Conservation (phyloP, 1,140 invertebrate genomes). For the Dendrolimus punctatus region DNA sequence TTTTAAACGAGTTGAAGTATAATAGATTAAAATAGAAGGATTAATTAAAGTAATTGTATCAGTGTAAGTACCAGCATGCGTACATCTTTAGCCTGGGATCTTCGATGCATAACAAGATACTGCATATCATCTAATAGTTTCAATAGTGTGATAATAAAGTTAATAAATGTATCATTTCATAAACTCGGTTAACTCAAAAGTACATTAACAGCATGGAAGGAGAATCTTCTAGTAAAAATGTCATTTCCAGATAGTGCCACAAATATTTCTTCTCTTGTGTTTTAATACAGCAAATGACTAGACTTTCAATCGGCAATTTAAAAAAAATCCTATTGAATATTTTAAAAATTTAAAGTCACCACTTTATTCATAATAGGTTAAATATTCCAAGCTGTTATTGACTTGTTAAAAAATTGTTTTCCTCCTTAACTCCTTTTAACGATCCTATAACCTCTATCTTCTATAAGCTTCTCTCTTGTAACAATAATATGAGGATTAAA, state of each 20-base stretch:
- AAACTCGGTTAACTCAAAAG: slow-evolving; percentile 15
- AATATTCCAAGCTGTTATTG: too few relatives aligned
- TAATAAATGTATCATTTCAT: slow-evolving; percentile 6
- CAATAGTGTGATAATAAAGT: slow-evolving; percentile 21
- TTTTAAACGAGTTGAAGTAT: slow-evolving; percentile 48
- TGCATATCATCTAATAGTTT: slow-evolving; percentile 31
- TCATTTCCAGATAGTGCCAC: slow-evolving; percentile 6
- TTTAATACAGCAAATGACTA: too few relatives aligned
- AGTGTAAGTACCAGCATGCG: slow-evolving; percentile 30
- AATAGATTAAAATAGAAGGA: slow-evolving; percentile 47
- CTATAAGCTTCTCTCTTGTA: background rate
- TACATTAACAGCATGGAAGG: slow-evolving; percentile 19
- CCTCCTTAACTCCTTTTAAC: too few relatives aligned
- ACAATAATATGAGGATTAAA: slow-evolving; percentile 6
- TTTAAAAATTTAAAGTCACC: too few relatives aligned
- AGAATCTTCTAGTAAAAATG: slow-evolving; percentile 11
- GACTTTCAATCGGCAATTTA: too few relatives aligned
- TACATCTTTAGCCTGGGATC: slow-evolving; percentile 20
- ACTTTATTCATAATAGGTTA: too few relatives aligned
- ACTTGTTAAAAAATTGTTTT: too few relatives aligned
- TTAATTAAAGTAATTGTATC: slow-evolving; percentile 55
- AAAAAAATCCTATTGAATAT: too few relatives aligned
- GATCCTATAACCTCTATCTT: too few relatives aligned
- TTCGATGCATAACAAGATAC: slow-evolving; percentile 10
- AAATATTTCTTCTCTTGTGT: too few relatives aligned